A percentile compares a stretch with the other conserved stretches of the same genome.
Conservation (phyloP, 1,140 invertebrate species). For the Aphaenogaster floridana region DNA sequence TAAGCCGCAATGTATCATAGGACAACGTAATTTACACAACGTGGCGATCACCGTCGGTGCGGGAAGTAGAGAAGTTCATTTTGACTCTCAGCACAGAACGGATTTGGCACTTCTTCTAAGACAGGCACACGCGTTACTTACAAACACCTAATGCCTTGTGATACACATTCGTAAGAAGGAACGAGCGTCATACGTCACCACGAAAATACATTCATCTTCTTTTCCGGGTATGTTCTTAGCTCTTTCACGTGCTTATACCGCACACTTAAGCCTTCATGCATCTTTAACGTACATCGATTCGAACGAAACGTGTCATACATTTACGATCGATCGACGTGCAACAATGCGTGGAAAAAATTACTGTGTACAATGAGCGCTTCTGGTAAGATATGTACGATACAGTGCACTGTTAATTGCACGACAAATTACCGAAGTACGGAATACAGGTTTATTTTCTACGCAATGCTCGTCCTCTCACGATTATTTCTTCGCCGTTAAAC, state of each 20-base stretch:
- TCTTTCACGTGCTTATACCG: slow-evolving; percentile 2
- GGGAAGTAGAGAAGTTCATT: slow-evolving; percentile 18
- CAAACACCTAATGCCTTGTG: slow-evolving; percentile 24
- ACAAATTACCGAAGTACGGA: background rate
- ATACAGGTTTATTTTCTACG: background rate
- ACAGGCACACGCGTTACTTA: slow-evolving; percentile 47
- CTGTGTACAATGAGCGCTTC: background rate
- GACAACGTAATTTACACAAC: background rate
- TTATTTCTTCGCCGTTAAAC: slow-evolving; percentile 9
- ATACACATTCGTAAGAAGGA: background rate
- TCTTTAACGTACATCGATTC: slow-evolving; percentile 47
- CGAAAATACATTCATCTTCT: slow-evolving; percentile 12
- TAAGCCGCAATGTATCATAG: background rate
- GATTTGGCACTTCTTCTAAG: slow-evolving; percentile 54
- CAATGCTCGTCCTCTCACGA: background rate
- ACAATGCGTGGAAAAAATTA: slow-evolving; percentile 21
- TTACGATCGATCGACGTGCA: slow-evolving; percentile 31
- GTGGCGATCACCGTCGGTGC: background rate
- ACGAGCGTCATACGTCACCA: background rate
- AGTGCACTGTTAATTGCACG: background rate
- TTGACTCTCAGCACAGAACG: slow-evolving; percentile 20
- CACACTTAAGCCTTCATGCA: slow-evolving; percentile 11
- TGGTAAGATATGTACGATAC: slow-evolving; percentile 12
- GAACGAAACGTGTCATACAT: slow-evolving; percentile 13
- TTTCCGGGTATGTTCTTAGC: slow-evolving; percentile 2